Conservation (phyloP, 1,140 invertebrate genomes). For the Drosophila takahashii region DNA sequence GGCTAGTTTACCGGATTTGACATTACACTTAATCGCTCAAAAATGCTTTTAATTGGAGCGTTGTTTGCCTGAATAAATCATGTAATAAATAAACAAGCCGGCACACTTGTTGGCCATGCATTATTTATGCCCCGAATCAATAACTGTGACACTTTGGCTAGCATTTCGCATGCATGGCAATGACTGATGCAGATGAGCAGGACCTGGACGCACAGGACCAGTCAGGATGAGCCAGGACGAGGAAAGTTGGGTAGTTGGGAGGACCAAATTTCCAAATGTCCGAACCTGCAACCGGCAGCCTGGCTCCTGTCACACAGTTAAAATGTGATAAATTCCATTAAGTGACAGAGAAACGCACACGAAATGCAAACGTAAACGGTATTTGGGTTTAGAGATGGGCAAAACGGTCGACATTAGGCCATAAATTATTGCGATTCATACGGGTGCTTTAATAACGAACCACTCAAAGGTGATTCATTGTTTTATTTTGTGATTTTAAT, state of each 20-base stretch:
- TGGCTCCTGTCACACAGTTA: constrained; percentile 77
- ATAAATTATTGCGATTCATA: not conserved
- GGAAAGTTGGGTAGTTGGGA: not conserved
- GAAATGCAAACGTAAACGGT: constrained; percentile 47
- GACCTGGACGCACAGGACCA: constrained; percentile 38
- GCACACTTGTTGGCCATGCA: constrained; percentile 69
- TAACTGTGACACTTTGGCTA: constrained; percentile 69
- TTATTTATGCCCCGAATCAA: constrained; percentile 76
- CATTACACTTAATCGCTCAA: constrained; percentile 59
- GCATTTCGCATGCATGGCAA: constrained; percentile 68
- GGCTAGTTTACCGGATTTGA: constrained; percentile 46
- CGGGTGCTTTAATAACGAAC: not conserved
- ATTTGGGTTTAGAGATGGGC: constrained; percentile 34
- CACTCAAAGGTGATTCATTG: not conserved
- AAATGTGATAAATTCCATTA: constrained; percentile 83
- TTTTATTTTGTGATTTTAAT: not conserved
- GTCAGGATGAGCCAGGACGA: constrained; percentile 20
- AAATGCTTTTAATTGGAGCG: constrained; percentile 44
- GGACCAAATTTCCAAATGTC: constrained; percentile 7
- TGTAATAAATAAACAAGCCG: constrained; percentile 72
- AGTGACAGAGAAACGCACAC: constrained; percentile 67
- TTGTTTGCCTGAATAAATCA: constrained; percentile 55
- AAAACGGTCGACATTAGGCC: not conserved
- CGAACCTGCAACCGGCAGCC: constrained; percentile 55
- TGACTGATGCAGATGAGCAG: constrained; percentile 37